phyloP scores from a whole-genome alignment of 2,113 vertebrate species.

The Ameiurus melas region DNA sequence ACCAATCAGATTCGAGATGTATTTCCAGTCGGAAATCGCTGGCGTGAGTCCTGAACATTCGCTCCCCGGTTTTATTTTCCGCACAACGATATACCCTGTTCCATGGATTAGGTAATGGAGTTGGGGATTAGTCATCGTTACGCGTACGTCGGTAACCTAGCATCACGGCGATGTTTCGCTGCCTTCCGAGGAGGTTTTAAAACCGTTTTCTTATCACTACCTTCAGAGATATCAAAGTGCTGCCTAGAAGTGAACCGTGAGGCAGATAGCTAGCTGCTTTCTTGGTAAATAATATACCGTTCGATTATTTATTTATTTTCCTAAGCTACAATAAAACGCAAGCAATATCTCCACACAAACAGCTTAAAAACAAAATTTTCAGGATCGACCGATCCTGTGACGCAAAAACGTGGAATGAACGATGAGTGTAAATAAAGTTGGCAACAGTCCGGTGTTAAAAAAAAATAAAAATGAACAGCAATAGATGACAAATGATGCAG shows the following conservation, averaged over 20 bases:
- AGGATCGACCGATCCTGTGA: neutral
- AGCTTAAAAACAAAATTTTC: neutral
- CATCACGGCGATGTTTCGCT: neutral
- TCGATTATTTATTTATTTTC: too few relatives aligned
- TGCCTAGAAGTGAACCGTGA: neutral
- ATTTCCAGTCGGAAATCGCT: neutral
- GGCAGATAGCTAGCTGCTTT: neutral
- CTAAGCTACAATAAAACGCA: too few relatives aligned
- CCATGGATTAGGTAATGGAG: neutral
- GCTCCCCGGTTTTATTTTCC: neutral
- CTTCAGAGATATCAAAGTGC: neutral
- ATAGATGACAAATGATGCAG: neutral
- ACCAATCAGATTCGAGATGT: neutral
- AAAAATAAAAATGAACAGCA: neutral
- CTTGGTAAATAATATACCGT: neutral
- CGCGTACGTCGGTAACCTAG: neutral
- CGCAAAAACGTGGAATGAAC: neutral
- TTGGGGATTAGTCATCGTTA: neutral
- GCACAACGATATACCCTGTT: neutral
- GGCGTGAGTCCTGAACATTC: neutral
- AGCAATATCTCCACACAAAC: neutral
- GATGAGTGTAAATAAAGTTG: constrained; percentile 22
- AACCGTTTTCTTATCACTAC: neutral
- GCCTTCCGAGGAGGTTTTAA: neutral
- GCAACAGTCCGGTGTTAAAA: constrained; percentile 13